These are phyloP conservation scores for Macaria notata DNA, from an alignment of 2,888 invertebrate genomes.

Conservation along the genomic window DNA sequence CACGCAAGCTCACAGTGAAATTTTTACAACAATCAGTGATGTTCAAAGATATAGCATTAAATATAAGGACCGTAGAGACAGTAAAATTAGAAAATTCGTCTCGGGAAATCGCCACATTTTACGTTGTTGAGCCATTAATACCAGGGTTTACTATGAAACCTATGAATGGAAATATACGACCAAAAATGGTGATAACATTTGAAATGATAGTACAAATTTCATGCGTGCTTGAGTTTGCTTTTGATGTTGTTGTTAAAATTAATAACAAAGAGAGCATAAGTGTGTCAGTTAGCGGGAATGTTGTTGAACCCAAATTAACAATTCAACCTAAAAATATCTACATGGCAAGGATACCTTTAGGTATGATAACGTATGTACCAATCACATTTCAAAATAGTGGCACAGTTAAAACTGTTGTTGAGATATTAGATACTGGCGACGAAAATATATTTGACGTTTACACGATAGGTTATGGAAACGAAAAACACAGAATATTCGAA, in stretches of 20 bases:
- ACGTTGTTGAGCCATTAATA: conserved; percentile 73
- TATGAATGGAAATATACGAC: conserved; percentile 72
- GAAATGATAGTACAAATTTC: conserved; percentile 68
- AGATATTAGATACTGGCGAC: conserved; percentile 59
- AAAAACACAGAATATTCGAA: conserved; percentile 56
- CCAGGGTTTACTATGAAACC: conserved; percentile 78
- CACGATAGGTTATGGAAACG: conserved; percentile 54
- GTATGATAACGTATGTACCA: conserved; percentile 65
- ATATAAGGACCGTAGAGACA: conserved; percentile 63
- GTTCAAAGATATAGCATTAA: conserved; percentile 70
- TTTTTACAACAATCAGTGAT: conserved; percentile 58
- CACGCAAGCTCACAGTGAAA: conserved; percentile 67
- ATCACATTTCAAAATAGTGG: conserved; percentile 65
- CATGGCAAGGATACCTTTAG: conserved; percentile 71
- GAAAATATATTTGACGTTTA: conserved; percentile 68
- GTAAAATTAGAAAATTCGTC: conserved; percentile 79
- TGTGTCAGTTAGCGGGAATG: conserved; percentile 70
- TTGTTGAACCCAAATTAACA: conserved; percentile 73
- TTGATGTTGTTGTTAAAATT: conserved; percentile 65
- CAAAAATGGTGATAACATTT: conserved; percentile 73
- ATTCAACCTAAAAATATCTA: conserved; percentile 76
- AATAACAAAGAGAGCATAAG: conserved; percentile 70
- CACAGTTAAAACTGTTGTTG: conserved; percentile 50
- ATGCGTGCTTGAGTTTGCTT: conserved; percentile 63
- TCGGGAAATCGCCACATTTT: conserved; percentile 74